phyloP scores from a whole-genome alignment of 1,140 invertebrate species.

The Drosophila kurseongensis region DNA sequence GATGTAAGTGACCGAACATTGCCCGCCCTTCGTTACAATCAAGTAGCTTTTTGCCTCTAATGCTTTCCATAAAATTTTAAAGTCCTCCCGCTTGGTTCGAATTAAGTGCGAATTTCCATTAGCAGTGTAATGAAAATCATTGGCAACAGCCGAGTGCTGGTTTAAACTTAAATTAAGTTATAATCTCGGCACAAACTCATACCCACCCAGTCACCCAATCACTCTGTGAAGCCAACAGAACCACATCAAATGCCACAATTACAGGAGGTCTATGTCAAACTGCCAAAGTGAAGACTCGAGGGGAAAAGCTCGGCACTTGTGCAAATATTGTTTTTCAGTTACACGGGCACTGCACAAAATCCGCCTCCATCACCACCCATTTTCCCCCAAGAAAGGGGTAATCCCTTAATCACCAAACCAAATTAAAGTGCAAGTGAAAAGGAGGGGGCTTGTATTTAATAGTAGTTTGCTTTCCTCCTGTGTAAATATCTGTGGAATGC shows the following conservation, averaged over 20 bases:
- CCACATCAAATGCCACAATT: conserved; percentile 28
- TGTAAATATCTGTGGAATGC: conserved; percentile 41
- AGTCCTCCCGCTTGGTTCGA: conserved; percentile 15
- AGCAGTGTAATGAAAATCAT: conserved; percentile 20
- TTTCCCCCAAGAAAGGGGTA: background rate
- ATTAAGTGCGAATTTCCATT: conserved; percentile 68
- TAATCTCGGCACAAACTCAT: conserved; percentile 49
- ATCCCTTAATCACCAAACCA: conserved; percentile 68
- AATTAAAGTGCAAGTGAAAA: conserved; percentile 48
- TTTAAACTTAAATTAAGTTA: conserved; percentile 74
- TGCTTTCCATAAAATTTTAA: conserved; percentile 34
- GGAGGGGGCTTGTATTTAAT: conserved; percentile 1
- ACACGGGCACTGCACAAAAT: conserved; percentile 21
- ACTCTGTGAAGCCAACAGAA: conserved; percentile 1
- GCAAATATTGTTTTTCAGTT: conserved; percentile 77
- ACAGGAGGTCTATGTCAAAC: conserved; percentile 32
- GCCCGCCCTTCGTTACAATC: conserved; percentile 11
- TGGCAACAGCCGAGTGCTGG: conserved; percentile 29
- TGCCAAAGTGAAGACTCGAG: background rate
- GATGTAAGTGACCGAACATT: conserved; percentile 69
- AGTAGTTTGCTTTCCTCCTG: conserved; percentile 22
- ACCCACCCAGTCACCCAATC: conserved; percentile 14
- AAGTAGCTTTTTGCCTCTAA: conserved; percentile 42
- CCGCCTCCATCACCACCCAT: background rate
- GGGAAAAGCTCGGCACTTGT: conserved; percentile 54